Evolutionary conservation across 2,888 invertebrate species (phyloP).

Genomic region (Neoascia interrupta): DNA sequence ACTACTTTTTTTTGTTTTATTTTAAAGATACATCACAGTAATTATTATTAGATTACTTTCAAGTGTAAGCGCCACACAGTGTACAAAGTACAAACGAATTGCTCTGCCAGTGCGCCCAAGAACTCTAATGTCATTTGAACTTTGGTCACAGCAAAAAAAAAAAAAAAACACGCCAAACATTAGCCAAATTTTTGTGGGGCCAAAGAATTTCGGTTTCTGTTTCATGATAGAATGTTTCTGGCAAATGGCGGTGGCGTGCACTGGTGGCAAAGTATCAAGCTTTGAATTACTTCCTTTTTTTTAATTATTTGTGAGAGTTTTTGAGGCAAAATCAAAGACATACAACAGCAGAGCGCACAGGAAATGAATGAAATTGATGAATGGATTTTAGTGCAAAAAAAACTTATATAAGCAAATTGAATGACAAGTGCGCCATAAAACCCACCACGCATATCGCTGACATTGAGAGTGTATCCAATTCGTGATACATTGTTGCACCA

Average conservation of each 20-base stretch:
- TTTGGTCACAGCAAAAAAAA: constrained; percentile 23
- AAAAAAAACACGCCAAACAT: constrained; percentile 9
- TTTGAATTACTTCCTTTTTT: constrained; percentile 26
- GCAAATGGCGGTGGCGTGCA: constrained; percentile 14
- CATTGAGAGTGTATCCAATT: constrained; percentile 45
- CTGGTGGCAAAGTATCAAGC: constrained; percentile 56
- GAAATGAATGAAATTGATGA: constrained; percentile 68
- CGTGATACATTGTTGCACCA: constrained; percentile 57
- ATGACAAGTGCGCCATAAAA: constrained; percentile 38
- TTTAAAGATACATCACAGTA: constrained; percentile 13
- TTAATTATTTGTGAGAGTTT: constrained; percentile 30
- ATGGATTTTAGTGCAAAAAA: constrained; percentile 49
- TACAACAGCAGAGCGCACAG: constrained; percentile 30
- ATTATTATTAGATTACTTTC: constrained; percentile 56
- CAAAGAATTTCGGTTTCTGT: constrained; percentile 53
- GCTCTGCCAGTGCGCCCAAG: constrained; percentile 43
- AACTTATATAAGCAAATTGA: constrained; percentile 51
- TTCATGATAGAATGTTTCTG: constrained; percentile 7
- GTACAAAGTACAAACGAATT: constrained; percentile 18
- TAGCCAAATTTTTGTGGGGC: constrained; percentile 21
- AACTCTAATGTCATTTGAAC: constrained; percentile 58
- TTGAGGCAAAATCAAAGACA: constrained; percentile 28
- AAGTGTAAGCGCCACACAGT: constrained; percentile 53
- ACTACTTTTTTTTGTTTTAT: background rate
- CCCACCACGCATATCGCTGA: constrained; percentile 12